Percentiles rank a stretch among this genome's conserved stretches.
Conservation (phyloP, 2,113 vertebrate genomes). For the Epinephelus cyanopodus region DNA sequence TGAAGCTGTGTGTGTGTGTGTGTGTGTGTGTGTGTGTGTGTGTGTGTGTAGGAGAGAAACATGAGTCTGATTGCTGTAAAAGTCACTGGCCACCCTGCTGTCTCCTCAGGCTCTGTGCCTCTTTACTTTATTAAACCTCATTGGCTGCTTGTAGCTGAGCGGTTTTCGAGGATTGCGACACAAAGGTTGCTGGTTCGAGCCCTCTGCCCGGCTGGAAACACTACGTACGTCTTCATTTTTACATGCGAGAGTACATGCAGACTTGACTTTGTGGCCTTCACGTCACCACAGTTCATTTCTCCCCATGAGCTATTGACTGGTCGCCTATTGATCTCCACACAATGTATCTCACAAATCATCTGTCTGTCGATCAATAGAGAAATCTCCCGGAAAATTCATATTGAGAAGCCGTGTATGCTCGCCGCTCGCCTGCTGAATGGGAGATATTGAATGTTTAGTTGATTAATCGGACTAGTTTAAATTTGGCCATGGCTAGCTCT, state of each 20-base stretch:
- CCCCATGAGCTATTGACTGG: constrained; percentile 91
- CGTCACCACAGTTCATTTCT: constrained; percentile 87
- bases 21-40: constrained; percentile 14
- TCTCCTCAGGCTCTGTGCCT: constrained; percentile 14
- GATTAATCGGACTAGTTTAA: constrained; percentile 99
- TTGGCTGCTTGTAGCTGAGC: constrained; percentile 1
- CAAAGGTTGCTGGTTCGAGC: constrained; percentile 41
- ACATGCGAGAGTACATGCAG: constrained; percentile 65
- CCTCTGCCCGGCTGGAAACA: neutral
- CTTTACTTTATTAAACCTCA: constrained; percentile 39
- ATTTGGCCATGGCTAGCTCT: constrained; percentile 94
- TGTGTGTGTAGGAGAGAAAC: constrained; percentile 12
- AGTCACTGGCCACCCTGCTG: constrained; percentile 54
- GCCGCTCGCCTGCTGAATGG: constrained; percentile 72
- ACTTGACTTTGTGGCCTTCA: constrained; percentile 89
- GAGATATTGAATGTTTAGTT: constrained; percentile 96
- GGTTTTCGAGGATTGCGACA: neutral
- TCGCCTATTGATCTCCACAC: constrained; percentile 92
- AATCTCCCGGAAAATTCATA: constrained; percentile 99
- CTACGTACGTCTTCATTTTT: neutral
- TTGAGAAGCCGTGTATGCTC: constrained; percentile 91
- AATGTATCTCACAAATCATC: constrained; percentile 99
- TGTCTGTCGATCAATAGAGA: constrained; percentile 97
- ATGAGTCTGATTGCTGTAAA: constrained; percentile 52
- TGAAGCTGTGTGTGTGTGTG: constrained; percentile 18